Evolutionary conservation across 2,797 vertebrate genomes (phyloP).

Genomic region (Muraenolepis orangiensis): DNA sequence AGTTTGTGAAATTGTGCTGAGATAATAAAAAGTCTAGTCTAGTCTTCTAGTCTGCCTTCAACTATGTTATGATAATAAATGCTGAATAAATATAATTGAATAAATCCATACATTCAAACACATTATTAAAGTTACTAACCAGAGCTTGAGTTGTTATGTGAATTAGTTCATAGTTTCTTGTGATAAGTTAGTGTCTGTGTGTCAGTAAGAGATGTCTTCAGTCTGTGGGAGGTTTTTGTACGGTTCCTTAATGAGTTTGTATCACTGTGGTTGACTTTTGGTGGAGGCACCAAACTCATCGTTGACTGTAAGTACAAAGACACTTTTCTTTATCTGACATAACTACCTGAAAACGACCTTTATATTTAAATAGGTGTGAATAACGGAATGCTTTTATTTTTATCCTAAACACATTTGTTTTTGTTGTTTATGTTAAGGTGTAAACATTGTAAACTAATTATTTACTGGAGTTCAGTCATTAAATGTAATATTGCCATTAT

Average conservation of each 20-base stretch:
- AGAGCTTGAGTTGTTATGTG: too few species aligned
- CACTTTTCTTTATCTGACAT: neutral
- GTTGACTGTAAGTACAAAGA: constrained; percentile 38
- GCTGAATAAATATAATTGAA: neutral
- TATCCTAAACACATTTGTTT: too few species aligned
- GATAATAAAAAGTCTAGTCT: too few species aligned
- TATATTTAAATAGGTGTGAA: neutral
- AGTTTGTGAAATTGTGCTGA: neutral
- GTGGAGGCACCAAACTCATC: constrained; percentile 52
- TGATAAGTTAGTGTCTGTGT: neutral
- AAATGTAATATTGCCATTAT: too few species aligned
- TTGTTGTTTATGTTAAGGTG: too few species aligned
- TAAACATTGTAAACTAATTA: too few species aligned
- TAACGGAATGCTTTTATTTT: too few species aligned
- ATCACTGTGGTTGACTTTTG: constrained; percentile 49
- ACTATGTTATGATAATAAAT: neutral
- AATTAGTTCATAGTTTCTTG: neutral
- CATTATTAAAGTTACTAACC: too few species aligned
- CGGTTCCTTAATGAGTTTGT: constrained; percentile 37
- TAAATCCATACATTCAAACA: neutral
- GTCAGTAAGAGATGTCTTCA: neutral
- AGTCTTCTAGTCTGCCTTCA: neutral
- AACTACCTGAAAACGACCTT: too few species aligned
- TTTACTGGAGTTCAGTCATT: too few species aligned
- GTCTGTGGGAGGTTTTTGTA: constrained; percentile 48